phyloP scores from a whole-genome alignment of 2,797 vertebrate genomes.

The Sebastes nivosus region DNA sequence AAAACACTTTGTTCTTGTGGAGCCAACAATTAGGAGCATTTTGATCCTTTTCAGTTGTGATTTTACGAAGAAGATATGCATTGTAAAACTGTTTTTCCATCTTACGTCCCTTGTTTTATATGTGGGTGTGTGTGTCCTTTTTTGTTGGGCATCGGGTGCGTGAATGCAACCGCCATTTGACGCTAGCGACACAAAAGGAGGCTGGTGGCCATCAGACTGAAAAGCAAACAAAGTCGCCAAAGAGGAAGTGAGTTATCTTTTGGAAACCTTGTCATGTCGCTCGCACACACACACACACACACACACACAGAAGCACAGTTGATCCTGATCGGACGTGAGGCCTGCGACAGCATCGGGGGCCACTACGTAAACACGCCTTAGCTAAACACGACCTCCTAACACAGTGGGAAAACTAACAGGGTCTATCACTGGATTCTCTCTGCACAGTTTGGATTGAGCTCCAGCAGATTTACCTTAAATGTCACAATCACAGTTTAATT shows the following conservation, averaged over 20 bases:
- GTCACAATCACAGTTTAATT: conserved; percentile 1
- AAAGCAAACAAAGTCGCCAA: conserved; percentile 74
- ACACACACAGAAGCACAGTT: conserved; percentile 52
- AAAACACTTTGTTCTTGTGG: background rate
- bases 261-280: background rate
- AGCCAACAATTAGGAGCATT: background rate
- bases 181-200: conserved; percentile 66
- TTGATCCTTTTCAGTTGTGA: background rate
- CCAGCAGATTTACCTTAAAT: conserved; percentile 5
- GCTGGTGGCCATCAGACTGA: conserved; percentile 78
- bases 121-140: background rate
- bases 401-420: conserved; percentile 64
- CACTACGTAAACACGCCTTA: conserved; percentile 71
- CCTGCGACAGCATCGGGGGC: conserved; percentile 56
- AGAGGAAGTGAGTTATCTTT: conserved; percentile 69
- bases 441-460: conserved; percentile 22
- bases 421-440: conserved; percentile 17
- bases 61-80: background rate
- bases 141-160: background rate
- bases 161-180: conserved; percentile 42
- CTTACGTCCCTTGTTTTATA: background rate
- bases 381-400: conserved; percentile 63
- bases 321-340: conserved; percentile 78
- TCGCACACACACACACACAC: background rate
- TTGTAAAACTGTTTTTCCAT: background rate